Evolutionary conservation across 2,888 invertebrate genomes (phyloP), one percentile per base, ranked within the genome.

Genomic region (Spialia ferax): DNA sequence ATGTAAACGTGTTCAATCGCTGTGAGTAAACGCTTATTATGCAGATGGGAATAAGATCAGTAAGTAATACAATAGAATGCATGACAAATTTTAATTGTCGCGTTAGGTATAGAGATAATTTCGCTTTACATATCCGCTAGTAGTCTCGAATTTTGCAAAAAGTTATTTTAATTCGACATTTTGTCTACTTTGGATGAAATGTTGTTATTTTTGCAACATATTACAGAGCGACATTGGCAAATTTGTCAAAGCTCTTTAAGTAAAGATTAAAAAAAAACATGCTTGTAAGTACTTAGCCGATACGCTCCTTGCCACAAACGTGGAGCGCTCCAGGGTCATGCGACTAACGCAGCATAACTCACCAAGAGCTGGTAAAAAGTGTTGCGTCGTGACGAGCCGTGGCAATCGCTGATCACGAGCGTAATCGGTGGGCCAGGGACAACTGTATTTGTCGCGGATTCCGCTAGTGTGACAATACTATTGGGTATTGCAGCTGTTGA

Each of bases 331-430:
- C 79, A 79, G 84, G 84, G 85, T 89, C 89, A 79, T 79, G 81
- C 80, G 79, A 74, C 73, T 85, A 86, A 86, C 77, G 76, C 79
- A 76, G 80, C 90, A 88, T 89, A 90, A 79, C 88, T 87, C 90
- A 90, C 92, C 91, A 87, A 87, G 80, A 86, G 86, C 79, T 88
- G 82, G 82, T 84, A 91, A 91, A 92, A 92, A 89, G 81, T 76
- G 54, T 26, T 26, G n/a, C 23, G 72, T 81, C 85, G 86, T 83
- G 85, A 83, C 85, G 81, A 75, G 74, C 70, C 75, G 71, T 71
- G 61, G 71, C 70, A 88, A 93, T 91, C 74, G 82, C 71, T 60
- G 77, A 79, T 88, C 93, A 92, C 93, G 91, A 88, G 74, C 73
- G 77, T 75, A 79, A 81, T 82, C 79, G 82, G 79, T 78, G 76